Evolutionary conservation across 2,888 invertebrate genomes (phyloP), one percentile per base, ranked within the genome.

Genomic region (Ypsolopha scabrella): DNA sequence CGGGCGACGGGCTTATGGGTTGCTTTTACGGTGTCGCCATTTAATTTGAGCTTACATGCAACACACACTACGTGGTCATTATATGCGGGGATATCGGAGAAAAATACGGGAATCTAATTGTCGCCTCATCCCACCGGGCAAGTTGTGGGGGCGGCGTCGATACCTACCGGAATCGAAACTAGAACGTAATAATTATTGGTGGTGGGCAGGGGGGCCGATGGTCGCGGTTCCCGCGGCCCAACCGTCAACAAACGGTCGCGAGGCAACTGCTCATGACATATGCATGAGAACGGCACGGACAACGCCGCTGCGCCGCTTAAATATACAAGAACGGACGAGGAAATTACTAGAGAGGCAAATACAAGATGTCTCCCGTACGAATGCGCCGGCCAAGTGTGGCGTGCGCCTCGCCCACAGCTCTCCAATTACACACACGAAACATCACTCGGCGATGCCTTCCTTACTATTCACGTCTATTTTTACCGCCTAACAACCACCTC

Each of bases 221-320:
- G 77, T 70, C 64, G 74, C 65, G 66, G 71, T 82, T 83, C 81
- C 80, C 82, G 80, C 79, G 79, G 68, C 64, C 65, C 64, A 62
- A 78, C 76, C 80, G 83, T 69, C 86, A 86, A 86, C 86, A 86
- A 86, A 85, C 83, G 68, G 85, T 85, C 75, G 83, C 86, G 56
- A 65, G 70, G 86, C 85, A 85, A 86, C 86, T 71, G 76, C 80
- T 86, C 85, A 86, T 86, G 82, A 86, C 82, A 83, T 83, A 85
- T 86, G 85, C 83, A 86, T 86, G 82, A 83, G 77, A 80, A 72
- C 67, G 73, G 72, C 73, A 66, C 68, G 68, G 75, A 67, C 77
- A 68, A 70, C 67, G 70, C 69, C 69, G 51, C 51, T 35, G 51
- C 51, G 65, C 65, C 75, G 72, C 74, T 81, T 79, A 76, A 82